Evolutionary conservation across 2,113 vertebrate species (phyloP).

Genomic region (Dryoscopus gambensis): DNA sequence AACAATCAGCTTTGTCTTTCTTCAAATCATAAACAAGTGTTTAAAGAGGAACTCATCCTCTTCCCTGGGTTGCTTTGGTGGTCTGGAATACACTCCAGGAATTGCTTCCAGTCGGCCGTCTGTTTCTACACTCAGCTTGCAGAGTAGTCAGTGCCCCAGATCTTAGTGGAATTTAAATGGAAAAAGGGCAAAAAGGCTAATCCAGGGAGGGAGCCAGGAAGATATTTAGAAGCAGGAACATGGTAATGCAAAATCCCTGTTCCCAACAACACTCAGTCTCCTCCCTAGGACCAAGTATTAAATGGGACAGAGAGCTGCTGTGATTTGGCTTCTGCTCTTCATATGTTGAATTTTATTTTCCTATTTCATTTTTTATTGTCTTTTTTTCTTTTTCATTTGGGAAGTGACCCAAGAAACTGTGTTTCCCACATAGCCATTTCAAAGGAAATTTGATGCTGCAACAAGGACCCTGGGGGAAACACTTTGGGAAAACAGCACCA

Average conservation of each 20-base stretch:
- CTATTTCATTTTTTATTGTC: conserved; percentile 49
- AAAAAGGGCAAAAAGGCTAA: conserved; percentile 60
- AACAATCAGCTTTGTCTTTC: neutral
- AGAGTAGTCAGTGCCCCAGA: conserved; percentile 11
- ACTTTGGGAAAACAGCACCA: conserved; percentile 39
- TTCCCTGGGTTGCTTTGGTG: conserved; percentile 22
- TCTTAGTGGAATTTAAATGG: conserved; percentile 53
- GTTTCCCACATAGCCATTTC: conserved; percentile 60
- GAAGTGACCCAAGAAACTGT: conserved; percentile 53
- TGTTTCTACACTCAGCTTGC: neutral
- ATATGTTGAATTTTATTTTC: conserved; percentile 56
- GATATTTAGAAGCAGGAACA: neutral
- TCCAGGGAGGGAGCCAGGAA: conserved; percentile 13
- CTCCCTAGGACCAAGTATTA: conserved; percentile 16
- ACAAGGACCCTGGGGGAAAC: conserved; percentile 31
- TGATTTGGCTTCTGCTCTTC: conserved; percentile 52
- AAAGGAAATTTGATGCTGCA: conserved; percentile 59
- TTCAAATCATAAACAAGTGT: neutral
- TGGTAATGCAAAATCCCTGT: neutral
- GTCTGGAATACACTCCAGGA: conserved; percentile 48
- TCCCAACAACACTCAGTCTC: neutral
- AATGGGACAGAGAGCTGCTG: conserved; percentile 12
- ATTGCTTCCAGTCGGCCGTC: neutral
- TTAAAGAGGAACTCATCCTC: neutral
- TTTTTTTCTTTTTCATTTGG: conserved; percentile 42